phyloP scores from a whole-genome alignment of 2,113 vertebrate genomes.

The Mus pahari region DNA sequence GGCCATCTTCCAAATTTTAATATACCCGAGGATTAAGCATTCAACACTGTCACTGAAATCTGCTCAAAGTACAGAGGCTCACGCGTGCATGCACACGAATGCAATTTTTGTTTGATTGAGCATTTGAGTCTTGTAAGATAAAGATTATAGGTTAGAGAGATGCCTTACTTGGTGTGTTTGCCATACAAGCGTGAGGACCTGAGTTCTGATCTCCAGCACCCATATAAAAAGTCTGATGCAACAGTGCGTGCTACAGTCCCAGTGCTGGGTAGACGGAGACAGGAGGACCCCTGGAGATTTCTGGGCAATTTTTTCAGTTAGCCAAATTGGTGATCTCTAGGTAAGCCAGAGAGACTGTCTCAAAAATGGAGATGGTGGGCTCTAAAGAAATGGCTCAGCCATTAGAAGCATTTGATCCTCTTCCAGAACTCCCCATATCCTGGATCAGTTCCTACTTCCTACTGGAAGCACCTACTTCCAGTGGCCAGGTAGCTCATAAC shows the following conservation, averaged over 20 bases:
- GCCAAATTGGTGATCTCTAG: not conserved
- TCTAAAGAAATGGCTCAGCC: not conserved
- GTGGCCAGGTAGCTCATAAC: not conserved
- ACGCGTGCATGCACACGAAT: not conserved
- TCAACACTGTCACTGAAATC: not conserved
- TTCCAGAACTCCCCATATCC: not conserved
- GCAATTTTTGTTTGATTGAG: not conserved
- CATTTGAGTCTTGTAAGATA: constrained; percentile 33
- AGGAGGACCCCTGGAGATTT: too few species aligned
- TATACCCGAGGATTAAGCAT: not conserved
- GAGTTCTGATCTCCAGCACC: not conserved
- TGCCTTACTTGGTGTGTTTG: not conserved
- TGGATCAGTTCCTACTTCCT: not conserved
- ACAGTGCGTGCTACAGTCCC: too few species aligned
- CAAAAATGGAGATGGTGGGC: not conserved
- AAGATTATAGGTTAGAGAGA: not conserved
- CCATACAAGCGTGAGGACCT: not conserved
- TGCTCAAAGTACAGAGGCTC: not conserved
- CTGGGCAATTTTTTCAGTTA: not conserved
- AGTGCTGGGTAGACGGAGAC: not conserved
- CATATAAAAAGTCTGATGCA: not conserved
- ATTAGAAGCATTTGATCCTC: not conserved
- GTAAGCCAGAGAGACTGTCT: not conserved
- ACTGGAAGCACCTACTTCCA: not conserved
- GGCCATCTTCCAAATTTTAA: constrained; percentile 35